A percentile compares a stretch with the other conserved stretches of the same genome.
These are phyloP conservation scores for Silurus lanzhouensis DNA, from an alignment of 2,797 vertebrate genomes.

Conservation along the genomic window DNA sequence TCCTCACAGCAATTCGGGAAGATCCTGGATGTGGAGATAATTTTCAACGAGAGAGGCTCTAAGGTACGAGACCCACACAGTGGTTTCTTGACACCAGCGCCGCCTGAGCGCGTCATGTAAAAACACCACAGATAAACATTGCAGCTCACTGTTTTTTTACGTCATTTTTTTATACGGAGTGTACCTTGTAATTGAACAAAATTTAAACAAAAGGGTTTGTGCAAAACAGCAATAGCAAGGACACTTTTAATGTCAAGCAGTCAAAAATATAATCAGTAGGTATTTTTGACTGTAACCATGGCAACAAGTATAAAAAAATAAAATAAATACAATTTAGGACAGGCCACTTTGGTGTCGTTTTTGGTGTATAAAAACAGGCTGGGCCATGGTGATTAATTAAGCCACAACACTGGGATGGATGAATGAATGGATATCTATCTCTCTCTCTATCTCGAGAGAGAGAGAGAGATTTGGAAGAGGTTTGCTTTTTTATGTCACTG, in stretches of 20 bases:
- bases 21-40: conserved; percentile 84
- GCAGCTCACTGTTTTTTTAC: background rate
- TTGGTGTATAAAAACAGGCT: background rate
- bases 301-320: background rate
- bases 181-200: no score
- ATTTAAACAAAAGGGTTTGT: no score
- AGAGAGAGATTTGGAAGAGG: no score
- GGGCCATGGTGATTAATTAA: background rate
- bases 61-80: conserved; percentile 70
- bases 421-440: no score
- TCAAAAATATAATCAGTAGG: background rate
- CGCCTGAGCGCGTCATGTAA: conserved; percentile 10
- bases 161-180: background rate
- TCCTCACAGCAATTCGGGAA: conserved; percentile 79
- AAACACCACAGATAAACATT: conserved; percentile 16
- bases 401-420: background rate
- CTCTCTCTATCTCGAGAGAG: no score
- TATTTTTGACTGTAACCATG: background rate
- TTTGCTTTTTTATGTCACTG: background rate
- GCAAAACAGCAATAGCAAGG: background rate
- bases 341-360: background rate
- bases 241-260: background rate
- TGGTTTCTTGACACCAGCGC: background rate
- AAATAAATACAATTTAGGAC: background rate
- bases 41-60: conserved; percentile 83